Evolutionary conservation across 2,113 vertebrate species (phyloP).

Genomic region (Salminus brasiliensis): DNA sequence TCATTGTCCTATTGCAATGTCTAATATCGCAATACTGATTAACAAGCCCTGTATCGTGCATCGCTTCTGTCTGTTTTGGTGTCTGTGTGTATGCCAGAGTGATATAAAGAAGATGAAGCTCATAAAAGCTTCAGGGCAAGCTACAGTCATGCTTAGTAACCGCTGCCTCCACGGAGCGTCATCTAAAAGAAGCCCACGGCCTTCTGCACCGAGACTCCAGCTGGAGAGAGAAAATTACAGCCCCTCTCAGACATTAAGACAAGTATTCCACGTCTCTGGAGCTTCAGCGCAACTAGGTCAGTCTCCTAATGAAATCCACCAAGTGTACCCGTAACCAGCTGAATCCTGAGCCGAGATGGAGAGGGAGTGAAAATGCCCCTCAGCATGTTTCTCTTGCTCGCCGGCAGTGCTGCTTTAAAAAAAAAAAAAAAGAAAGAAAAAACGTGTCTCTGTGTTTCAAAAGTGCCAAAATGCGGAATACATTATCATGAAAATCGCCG

Average conservation of each 20-base stretch:
- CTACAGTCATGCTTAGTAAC: slow-evolving; percentile 43
- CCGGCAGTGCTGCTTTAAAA: slow-evolving; percentile 12
- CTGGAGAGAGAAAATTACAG: slow-evolving; percentile 40
- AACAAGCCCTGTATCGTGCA: background rate
- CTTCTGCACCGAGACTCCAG: slow-evolving; percentile 34
- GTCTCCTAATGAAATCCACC: slow-evolving; percentile 82
- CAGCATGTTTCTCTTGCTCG: slow-evolving; percentile 42
- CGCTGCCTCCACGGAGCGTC: slow-evolving; percentile 13
- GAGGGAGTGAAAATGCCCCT: slow-evolving; percentile 47
- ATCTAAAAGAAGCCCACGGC: slow-evolving; percentile 14
- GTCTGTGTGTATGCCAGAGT: background rate
- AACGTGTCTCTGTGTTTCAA: slow-evolving; percentile 30
- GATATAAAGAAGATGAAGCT: slow-evolving; percentile 12
- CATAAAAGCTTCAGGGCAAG: slow-evolving; percentile 32
- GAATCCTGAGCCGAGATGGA: slow-evolving; percentile 56
- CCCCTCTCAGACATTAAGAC: slow-evolving; percentile 35
- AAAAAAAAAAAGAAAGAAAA: slow-evolving; percentile 9
- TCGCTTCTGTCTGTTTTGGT: background rate
- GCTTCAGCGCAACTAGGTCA: slow-evolving; percentile 81
- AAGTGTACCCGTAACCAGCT: slow-evolving; percentile 77
- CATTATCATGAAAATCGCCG: slow-evolving; percentile 47
- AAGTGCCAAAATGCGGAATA: slow-evolving; percentile 26
- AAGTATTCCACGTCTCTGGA: slow-evolving; percentile 75
- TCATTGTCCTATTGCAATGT: too few species aligned
- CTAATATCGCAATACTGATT: background rate